Conservation (phyloP, 2,113 vertebrate genomes). For the Eira barbara region DNA sequence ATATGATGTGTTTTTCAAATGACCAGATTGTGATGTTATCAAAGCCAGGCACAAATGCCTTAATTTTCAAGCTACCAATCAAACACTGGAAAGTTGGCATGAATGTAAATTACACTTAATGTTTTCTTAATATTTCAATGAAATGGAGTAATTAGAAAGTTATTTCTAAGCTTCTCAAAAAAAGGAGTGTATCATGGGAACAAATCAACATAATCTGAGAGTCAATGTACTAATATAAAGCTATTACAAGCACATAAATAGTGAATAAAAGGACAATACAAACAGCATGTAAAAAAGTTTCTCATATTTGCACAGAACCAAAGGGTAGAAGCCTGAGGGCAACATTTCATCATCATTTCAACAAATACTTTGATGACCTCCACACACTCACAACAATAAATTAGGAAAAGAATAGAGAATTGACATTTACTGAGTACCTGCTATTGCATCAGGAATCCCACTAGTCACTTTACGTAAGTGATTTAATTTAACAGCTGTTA, state of each 20-base stretch:
- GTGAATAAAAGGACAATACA: not conserved
- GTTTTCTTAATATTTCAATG: constrained; percentile 43
- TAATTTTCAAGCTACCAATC: constrained; percentile 6
- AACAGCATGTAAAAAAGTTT: not conserved
- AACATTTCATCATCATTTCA: not conserved
- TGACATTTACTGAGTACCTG: not conserved
- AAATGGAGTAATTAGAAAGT: constrained; percentile 19
- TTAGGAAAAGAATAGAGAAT: not conserved
- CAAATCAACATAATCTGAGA: constrained; percentile 19
- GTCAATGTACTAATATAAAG: not conserved
- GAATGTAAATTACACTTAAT: constrained; percentile 26
- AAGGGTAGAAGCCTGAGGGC: not conserved
- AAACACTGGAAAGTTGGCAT: not conserved
- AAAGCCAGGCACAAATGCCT: not conserved
- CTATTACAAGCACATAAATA: not conserved
- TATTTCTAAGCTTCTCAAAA: constrained; percentile 20
- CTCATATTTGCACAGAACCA: not conserved
- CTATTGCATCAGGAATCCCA: not conserved
- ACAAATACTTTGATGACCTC: not conserved
- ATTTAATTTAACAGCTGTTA: not conserved
- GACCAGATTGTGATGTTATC: not conserved
- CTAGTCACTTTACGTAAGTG: not conserved
- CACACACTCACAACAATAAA: not conserved
- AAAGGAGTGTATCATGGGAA: not conserved
- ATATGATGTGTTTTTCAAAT: not conserved